phyloP scores from a whole-genome alignment of 2,113 vertebrate genomes.

The Mionectes macconnelli region DNA sequence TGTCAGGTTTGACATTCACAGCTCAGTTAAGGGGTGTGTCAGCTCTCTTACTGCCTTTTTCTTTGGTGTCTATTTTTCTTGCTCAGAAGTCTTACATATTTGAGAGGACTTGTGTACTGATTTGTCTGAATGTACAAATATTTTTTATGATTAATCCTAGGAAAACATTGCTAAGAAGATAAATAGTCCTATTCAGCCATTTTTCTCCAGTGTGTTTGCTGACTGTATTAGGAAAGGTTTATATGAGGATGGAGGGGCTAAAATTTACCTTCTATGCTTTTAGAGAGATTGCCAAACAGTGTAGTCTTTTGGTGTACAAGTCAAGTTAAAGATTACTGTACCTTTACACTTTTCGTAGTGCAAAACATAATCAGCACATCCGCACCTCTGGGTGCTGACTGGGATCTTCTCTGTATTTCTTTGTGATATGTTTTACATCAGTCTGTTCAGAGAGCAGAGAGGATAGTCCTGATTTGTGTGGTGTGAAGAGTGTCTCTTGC shows the following conservation, averaged over 20 bases:
- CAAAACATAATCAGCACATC: background rate
- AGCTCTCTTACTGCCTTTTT: background rate
- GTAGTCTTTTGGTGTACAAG: background rate
- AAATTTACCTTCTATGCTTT: background rate
- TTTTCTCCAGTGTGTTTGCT: background rate
- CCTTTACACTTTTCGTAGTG: background rate
- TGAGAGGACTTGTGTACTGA: background rate
- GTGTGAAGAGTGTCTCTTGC: background rate
- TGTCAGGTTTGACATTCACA: background rate
- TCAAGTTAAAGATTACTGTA: background rate
- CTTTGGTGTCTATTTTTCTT: background rate
- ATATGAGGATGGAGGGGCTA: background rate
- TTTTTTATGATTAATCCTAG: background rate
- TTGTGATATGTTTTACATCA: background rate
- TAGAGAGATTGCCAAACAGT: background rate
- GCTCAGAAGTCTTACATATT: background rate
- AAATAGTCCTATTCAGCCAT: background rate
- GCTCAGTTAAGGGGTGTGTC: background rate
- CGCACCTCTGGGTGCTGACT: background rate
- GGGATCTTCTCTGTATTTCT: background rate
- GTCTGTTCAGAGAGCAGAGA: background rate
- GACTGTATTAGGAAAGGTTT: background rate
- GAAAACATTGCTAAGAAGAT: background rate
- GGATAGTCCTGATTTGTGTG: background rate
- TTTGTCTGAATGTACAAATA: background rate